phyloP scores from a whole-genome alignment of 2,888 invertebrate species.

The Standfussiana lucernea region DNA sequence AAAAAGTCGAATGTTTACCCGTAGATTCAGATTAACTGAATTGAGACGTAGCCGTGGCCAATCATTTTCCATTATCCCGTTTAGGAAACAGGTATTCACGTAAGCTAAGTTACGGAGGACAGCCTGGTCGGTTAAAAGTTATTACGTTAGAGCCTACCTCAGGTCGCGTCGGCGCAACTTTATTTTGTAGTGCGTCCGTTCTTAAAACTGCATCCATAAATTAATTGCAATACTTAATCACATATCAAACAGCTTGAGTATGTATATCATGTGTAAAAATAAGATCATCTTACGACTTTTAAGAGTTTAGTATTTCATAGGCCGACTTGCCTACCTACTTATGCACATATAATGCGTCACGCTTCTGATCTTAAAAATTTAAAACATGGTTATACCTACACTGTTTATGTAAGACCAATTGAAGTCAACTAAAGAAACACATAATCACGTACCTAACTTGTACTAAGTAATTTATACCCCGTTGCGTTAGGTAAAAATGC shows the following conservation, averaged over 20 bases:
- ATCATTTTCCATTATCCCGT: conserved; percentile 9
- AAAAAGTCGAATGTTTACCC: background rate
- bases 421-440: conserved; percentile 35
- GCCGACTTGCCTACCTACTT: background rate
- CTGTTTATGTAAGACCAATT: conserved; percentile 32
- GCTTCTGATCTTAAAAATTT: background rate
- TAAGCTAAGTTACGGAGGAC: conserved; percentile 9
- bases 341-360: background rate
- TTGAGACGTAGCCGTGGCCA: background rate
- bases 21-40: background rate
- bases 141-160: background rate
- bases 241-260: background rate
- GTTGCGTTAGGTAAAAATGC: conserved; percentile 78
- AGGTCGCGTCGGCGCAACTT: too few species aligned
- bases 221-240: background rate
- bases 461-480: conserved; percentile 50
- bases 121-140: background rate
- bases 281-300: background rate
- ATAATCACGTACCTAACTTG: conserved; percentile 36
- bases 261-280: background rate
- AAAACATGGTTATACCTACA: conserved; percentile 17
- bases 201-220: background rate
- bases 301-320: background rate
- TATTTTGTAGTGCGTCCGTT: background rate
- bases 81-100: conserved; percentile 1